Evolutionary conservation across 2,113 vertebrate species (phyloP), one percentile per base, ranked within the genome.

Genomic region (Psittacula cyanocephala): DNA sequence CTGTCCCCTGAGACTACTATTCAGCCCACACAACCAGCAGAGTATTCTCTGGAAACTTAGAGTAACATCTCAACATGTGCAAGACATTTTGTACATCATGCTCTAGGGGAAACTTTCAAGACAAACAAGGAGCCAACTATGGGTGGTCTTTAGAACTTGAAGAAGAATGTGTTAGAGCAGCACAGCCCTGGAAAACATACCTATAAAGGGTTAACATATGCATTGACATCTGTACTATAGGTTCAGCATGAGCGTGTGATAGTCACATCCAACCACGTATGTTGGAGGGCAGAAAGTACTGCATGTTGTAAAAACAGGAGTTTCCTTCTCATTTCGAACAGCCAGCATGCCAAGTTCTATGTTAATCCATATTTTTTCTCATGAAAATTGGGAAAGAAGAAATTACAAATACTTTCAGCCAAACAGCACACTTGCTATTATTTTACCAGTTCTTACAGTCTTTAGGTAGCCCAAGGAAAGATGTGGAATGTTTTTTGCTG

Each of bases 101-200:
- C 93, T 96, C 63, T 76, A 63, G 69, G 97, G 81, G 60, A 88
- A 95, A 64, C 85, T 46, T 90, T 94, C 91, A 91, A 97, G 68
- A 86, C 75, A 74, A 96, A 91, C 13, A 97, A 87, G 44, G 87
- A 97, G 82, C 71, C 79, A 90, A 86, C 91, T 96, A 93, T 71
- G 97, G 95, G 97, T 97, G 95, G 95, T 96, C 96, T 97, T 95
- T 65, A 89, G 83, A 97, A 93, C 80, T 87, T 49, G 62, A 78
- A 69, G 64, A 94, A 91, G 94, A 91, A 91, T 92, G 96, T 95
- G 75, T 89, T 94, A 82, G 94, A 86, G 90, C 60, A 86, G 77
- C 86, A 93, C 84, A 95, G 89, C 78, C 67, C 88, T 85, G 67
- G 81, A 91, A 84, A 94, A 69, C 37, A 53, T 64, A 96, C 64